Evolutionary conservation across 2,888 invertebrate species (phyloP), one percentile per base, ranked within the genome.

Genomic region (Idaea biselata): DNA sequence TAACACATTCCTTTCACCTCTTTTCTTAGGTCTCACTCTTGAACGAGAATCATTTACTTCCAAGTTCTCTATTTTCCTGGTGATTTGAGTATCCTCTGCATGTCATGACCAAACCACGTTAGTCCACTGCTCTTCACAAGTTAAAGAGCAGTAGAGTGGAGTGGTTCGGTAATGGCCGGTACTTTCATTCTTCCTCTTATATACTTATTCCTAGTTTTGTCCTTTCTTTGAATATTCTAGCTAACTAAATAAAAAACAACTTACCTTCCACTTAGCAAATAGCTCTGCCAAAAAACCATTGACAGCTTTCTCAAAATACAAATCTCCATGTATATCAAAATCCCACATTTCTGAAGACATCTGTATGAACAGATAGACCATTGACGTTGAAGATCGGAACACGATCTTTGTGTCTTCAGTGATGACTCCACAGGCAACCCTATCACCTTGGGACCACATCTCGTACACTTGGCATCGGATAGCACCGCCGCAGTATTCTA

Each of bases 311-410:
- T 99, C 99, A 92, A 99, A 99, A 84, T 99, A 99, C 60, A 99
- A 93, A 91, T 99, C 99, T 0, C 99, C 99, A 82, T 99, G 97
- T 68, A 98, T 97, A 88, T 99, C 99, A 93, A 99, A 99, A 80
- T 99, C 98, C 99, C 99, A 99, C 99, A 99, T 99, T 93, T 99
- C 99, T 0, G 97, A 97, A 67, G 98, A 98, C 99, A 99, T 99
- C 93, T 99, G 99, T 67, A 99, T 95, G 82, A 99, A 99, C 7
- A 99, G 94, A 86, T 99, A 99, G 0, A 99, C 98, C 96, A 99
- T 98, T 16, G 99, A 97, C 0, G 99, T 99, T 0, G 98, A 97
- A 1, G 99, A 99, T 65, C 99, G 95, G 86, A 99, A 99, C 0
- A 99, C 99, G 66, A 99, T 97, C 93, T 99, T 98, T 0, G 99